phyloP scores from a whole-genome alignment of 2,113 vertebrate species.

The Hemiprocne comata region DNA sequence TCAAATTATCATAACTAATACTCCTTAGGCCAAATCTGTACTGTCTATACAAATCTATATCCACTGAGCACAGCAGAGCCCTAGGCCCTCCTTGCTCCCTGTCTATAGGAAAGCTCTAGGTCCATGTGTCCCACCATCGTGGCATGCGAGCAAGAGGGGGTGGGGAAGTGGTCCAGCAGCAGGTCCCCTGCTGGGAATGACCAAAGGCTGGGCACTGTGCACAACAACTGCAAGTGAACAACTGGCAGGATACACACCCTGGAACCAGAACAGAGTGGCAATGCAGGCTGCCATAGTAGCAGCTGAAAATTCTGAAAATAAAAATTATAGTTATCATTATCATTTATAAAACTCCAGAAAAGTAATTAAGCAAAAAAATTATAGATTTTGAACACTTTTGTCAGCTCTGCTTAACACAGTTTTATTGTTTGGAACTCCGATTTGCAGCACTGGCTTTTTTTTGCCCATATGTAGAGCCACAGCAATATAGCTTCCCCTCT shows the following conservation, averaged over 20 bases:
- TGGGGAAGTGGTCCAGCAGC: background rate
- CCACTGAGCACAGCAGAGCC: background rate
- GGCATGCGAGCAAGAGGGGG: fast-evolving
- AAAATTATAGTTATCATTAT: no score
- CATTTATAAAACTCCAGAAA: background rate
- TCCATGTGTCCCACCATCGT: no score
- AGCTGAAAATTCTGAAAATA: background rate
- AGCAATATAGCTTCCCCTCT: background rate
- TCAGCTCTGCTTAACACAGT: background rate
- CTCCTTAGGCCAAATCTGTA: background rate
- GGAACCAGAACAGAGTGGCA: background rate
- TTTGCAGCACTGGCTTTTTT: background rate
- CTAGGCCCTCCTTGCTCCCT: background rate
- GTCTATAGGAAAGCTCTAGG: background rate
- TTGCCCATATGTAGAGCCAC: background rate
- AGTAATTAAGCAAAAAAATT: background rate
- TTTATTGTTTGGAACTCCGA: background rate
- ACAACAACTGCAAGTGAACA: no score
- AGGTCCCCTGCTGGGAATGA: background rate
- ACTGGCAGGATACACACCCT: background rate
- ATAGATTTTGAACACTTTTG: background rate
- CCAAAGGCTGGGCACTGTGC: background rate
- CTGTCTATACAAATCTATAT: no score
- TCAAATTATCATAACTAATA: background rate
- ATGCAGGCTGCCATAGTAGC: background rate